Evolutionary conservation across 2,888 invertebrate species (phyloP), one percentile per base, ranked within the genome.

Genomic region (Empis stercorea): DNA sequence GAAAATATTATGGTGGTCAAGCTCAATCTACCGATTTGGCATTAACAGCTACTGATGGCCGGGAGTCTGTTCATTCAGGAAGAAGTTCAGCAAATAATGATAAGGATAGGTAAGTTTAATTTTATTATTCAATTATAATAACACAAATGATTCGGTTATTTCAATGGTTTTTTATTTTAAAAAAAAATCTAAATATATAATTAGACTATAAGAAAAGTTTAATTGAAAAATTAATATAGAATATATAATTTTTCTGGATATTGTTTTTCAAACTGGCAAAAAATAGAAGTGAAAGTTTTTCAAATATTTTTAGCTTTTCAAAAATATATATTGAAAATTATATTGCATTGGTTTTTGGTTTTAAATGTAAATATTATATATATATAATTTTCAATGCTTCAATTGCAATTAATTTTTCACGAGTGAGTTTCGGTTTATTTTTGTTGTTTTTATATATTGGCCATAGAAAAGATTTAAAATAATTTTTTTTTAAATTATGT

Each of bases 31-130:
- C 38, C 9, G 61, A 40, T 55, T 60, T 41, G 57, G 57, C n/a
- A 48, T 53, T 6, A 64, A 37, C 39, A 16, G 40, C 32, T 4
- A 37, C 40, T 10, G 84, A 83, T 57, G 85, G 84, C 54, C 75
- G 85, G 54, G 84, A 79, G 52, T 84, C 84, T 57, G 84, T 85
- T 46, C 87, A 87, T 72, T 87, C 87, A 15, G 88, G 87, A 42
- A 78, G 86, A 56, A 87, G 87, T 69, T 87, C 87, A 51, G 79
- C 83, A 55, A 61, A 63, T 48, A 81, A 83, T 64, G 84, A 82
- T 39, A 78, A 75, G 58, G 73, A 77, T 56, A 76, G 80, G 72
- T 79, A 71, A 65, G 73, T 73, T 49, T 7, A 27, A 20, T 20
- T 3, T 20, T 27, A 27, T 36, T 36, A 32, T 5, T 40, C 41